These are phyloP conservation scores for Orchesellides sinensis DNA, from an alignment of 2,888 invertebrate genomes.

Conservation along the genomic window DNA sequence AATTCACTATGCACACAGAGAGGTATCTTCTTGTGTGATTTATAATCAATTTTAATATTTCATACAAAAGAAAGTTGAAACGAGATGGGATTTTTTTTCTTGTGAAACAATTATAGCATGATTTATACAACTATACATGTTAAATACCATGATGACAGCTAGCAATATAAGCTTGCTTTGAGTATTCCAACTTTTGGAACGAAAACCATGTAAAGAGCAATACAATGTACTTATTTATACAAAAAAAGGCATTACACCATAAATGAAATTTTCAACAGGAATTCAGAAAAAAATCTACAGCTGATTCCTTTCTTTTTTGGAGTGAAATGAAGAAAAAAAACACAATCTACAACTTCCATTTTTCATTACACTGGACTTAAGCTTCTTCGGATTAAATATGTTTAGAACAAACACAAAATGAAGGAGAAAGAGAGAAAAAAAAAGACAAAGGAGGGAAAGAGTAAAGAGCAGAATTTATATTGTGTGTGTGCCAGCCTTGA, in stretches of 20 bases:
- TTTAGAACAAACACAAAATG: background rate
- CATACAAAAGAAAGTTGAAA: background rate
- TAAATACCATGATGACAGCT: too few species aligned
- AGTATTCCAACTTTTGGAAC: background rate
- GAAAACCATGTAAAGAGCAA: background rate
- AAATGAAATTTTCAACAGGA: background rate
- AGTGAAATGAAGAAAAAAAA: too few species aligned
- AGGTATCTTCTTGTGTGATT: constrained; percentile 16
- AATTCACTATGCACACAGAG: background rate
- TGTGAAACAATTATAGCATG: background rate
- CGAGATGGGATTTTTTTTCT: background rate
- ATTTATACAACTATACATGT: background rate
- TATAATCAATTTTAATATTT: constrained; percentile 43
- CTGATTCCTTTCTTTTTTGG: too few species aligned
- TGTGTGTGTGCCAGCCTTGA: background rate
- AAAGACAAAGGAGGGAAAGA: background rate
- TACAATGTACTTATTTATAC: background rate
- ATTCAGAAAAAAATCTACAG: background rate
- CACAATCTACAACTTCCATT: background rate
- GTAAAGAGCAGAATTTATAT: background rate
- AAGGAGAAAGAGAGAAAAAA: background rate
- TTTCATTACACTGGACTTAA: background rate
- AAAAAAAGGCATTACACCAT: background rate
- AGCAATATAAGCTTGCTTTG: background rate
- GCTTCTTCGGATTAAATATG: background rate